Conservation (phyloP, 2,888 invertebrate species). For the Dimorphilus gyrociliatus region DNA sequence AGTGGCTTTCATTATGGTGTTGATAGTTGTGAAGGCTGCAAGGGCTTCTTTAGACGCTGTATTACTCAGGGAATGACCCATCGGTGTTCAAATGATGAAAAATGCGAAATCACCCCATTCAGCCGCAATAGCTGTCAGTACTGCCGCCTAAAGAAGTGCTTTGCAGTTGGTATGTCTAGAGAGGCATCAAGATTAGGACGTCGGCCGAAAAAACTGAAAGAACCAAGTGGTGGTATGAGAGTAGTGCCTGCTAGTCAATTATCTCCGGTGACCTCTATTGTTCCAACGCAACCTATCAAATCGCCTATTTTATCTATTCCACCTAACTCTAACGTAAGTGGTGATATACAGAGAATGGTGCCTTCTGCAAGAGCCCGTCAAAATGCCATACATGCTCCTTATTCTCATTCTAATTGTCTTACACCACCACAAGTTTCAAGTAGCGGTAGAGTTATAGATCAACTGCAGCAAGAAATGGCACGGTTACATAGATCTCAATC, state of each 20-base stretch:
- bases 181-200: slow-evolving; percentile 38
- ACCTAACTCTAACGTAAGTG: too few species aligned
- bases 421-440: too few species aligned
- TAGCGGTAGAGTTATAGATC: too few species aligned
- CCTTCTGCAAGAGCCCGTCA: too few species aligned
- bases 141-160: slow-evolving; percentile 36
- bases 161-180: slow-evolving; percentile 36
- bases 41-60: slow-evolving; percentile 37
- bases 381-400: too few species aligned
- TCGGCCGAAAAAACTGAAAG: slow-evolving; percentile 34
- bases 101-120: slow-evolving; percentile 37
- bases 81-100: slow-evolving; percentile 36
- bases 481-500: too few species aligned
- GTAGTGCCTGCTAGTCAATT: slow-evolving; percentile 15
- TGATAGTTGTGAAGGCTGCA: slow-evolving; percentile 34
- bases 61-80: slow-evolving; percentile 38
- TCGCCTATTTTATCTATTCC: too few species aligned
- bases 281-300: too few species aligned
- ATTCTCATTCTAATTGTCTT: too few species aligned
- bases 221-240: slow-evolving; percentile 18
- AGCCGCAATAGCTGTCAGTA: slow-evolving; percentile 37
- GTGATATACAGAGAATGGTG: too few species aligned
- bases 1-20: slow-evolving; percentile 36
- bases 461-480: too few species aligned
- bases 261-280: too few species aligned